Evolutionary conservation across 1,140 invertebrate genomes (phyloP), one percentile per base, ranked within the genome.

Genomic region (Bursaphelenchus mucronatus): DNA sequence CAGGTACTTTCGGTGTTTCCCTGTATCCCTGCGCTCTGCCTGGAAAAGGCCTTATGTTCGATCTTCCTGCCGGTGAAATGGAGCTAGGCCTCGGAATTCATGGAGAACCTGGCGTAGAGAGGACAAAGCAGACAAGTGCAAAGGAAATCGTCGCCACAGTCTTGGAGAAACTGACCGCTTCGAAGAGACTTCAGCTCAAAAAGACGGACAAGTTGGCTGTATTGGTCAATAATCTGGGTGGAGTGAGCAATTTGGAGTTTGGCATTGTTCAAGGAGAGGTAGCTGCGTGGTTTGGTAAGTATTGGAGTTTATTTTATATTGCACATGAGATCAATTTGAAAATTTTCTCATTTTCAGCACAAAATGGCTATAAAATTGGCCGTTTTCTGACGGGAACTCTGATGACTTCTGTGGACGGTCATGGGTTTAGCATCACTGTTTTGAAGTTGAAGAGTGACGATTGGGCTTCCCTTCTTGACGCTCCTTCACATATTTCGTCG

Each of bases 401-500:
- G 50, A 88, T 91, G 85, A 90, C 89, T 2, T 91, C 90, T 0
- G 82, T 91, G 55, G 88, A 91, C 70, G 91, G 90, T 86, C 85
- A 87, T 58, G 90, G 90, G 0, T 82, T 91, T 58, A 89, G 90
- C 67, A 83, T 92, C 19, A 88, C 88, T 30, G 55, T 90, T 11
- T 72, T 91, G 13, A 86, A 87, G 45, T 63, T 84, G 0, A 73
- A 46, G 43, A 54, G 81, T 71, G 68, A 80, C 21, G 68, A 69
- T 3, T 75, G 82, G 15, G 61, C 79, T 3, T 57, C 73, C 7
- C 59, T 17, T 41, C 51, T 68, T n/a, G 43, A 70, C 19, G 40
- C 40, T 62, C 41, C 13, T 17, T 59, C 57, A 3, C 57, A 50
- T 17, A 59, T 59, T 9, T 59, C 57, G 11, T n/a, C 21, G 2